Percentiles rank a stretch among this genome's conserved stretches.
These are phyloP conservation scores for Hystrix brachyura DNA, from an alignment of 2,113 vertebrate genomes.

Conservation along the genomic window DNA sequence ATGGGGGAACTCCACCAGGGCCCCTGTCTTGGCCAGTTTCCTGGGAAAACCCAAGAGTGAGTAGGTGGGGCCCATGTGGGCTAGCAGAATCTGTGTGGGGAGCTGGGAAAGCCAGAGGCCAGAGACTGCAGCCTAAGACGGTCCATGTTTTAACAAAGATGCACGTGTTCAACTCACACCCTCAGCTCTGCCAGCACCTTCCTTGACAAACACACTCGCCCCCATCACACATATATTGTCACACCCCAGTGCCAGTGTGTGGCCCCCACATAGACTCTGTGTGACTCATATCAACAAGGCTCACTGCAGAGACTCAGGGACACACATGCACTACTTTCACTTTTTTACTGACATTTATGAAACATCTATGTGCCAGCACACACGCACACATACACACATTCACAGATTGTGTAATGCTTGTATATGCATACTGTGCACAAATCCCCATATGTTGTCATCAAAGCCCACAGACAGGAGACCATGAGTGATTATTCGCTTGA, in stretches of 20 bases:
- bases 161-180: not conserved
- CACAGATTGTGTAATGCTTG: not conserved
- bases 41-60: not conserved
- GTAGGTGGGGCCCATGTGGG: not conserved
- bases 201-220: not conserved
- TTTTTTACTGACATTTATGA: not conserved
- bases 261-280: not conserved
- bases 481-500: not conserved
- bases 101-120: not conserved
- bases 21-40: not conserved
- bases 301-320: not conserved
- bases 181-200: not conserved
- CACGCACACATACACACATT: not conserved
- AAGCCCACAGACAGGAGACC: not conserved
- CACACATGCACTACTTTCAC: not conserved
- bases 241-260: fast-evolving
- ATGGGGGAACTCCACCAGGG: not conserved
- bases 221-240: not conserved
- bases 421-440: fast-evolving
- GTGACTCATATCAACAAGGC: not conserved
- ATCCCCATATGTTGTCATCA: not conserved
- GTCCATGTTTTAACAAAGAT: not conserved
- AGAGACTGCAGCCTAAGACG: not conserved
- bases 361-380: not conserved
- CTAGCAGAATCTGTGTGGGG: not conserved